These are phyloP conservation scores for Aelia acuminata DNA, from an alignment of 2,888 invertebrate genomes.

Conservation along the genomic window DNA sequence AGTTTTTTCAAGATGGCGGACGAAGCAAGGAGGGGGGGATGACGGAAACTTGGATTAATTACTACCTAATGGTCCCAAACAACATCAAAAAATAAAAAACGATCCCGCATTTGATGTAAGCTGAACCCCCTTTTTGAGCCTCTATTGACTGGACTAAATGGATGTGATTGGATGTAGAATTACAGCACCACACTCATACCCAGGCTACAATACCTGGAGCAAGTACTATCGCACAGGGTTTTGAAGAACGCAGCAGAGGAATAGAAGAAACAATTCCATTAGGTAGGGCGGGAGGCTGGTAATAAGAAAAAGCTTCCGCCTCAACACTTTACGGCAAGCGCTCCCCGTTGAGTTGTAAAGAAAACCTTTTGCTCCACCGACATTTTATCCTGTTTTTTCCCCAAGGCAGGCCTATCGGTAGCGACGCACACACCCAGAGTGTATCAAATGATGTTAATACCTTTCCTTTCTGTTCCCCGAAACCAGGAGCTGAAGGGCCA, in stretches of 20 bases:
- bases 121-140: too few relatives aligned
- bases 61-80: too few relatives aligned
- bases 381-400: background rate
- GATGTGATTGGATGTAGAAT: too few relatives aligned
- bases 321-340: background rate
- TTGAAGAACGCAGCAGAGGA: background rate
- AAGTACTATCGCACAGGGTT: background rate
- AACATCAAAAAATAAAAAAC: too few relatives aligned
- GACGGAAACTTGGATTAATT: too few relatives aligned
- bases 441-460: slow-evolving; percentile 10
- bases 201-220: background rate
- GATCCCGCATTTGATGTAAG: too few relatives aligned
- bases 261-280: slow-evolving; percentile 6
- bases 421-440: background rate
- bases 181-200: background rate
- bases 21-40: too few relatives aligned
- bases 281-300: background rate
- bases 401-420: background rate
- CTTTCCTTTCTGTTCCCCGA: background rate
- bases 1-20: too few relatives aligned
- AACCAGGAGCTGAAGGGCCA: background rate
- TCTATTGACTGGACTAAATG: too few relatives aligned
- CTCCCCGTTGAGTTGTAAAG: background rate
- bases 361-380: background rate
- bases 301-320: slow-evolving; percentile 21